Percentiles rank a stretch among this genome's conserved stretches.
These are phyloP conservation scores for Thalassophryne amazonica DNA, from an alignment of 2,797 vertebrate genomes.

Conservation along the genomic window DNA sequence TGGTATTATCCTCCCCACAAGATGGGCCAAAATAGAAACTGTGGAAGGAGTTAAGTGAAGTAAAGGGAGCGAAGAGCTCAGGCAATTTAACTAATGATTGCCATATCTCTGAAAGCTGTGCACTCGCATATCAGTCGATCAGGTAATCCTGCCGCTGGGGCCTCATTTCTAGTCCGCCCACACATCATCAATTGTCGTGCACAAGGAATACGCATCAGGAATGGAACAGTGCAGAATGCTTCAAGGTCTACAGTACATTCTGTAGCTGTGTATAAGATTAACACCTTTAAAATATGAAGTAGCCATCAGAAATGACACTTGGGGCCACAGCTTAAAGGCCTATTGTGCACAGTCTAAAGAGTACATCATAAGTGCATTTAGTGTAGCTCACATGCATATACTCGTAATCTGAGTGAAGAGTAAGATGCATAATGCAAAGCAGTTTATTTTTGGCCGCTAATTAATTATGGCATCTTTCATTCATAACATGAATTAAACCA, in stretches of 20 bases:
- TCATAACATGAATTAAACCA: no score
- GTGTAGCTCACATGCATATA: no score
- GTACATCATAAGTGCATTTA: no score
- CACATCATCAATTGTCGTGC: conserved; percentile 2
- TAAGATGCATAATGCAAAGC: no score
- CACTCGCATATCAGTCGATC: conserved; percentile 44
- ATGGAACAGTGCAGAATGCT: neutral
- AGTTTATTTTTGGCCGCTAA: no score
- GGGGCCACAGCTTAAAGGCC: no score
- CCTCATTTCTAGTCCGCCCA: conserved; percentile 36
- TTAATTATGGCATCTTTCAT: no score
- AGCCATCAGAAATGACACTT: neutral
- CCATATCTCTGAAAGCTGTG: conserved; percentile 41
- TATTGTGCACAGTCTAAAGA: no score
- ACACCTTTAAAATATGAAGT: neutral
- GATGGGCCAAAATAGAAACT: conserved; percentile 13
- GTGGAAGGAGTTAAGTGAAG: conserved; percentile 34
- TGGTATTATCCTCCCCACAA: conserved; percentile 5
- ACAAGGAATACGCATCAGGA: neutral
- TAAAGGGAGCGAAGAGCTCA: conserved; percentile 35
- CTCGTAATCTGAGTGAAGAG: no score
- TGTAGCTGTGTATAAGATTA: neutral
- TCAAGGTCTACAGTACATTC: neutral
- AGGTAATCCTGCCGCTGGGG: conserved; percentile 30
- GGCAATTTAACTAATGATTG: conserved; percentile 60